Conservation (phyloP, 2,888 invertebrate genomes). For the Eupithecia pulchellata region DNA sequence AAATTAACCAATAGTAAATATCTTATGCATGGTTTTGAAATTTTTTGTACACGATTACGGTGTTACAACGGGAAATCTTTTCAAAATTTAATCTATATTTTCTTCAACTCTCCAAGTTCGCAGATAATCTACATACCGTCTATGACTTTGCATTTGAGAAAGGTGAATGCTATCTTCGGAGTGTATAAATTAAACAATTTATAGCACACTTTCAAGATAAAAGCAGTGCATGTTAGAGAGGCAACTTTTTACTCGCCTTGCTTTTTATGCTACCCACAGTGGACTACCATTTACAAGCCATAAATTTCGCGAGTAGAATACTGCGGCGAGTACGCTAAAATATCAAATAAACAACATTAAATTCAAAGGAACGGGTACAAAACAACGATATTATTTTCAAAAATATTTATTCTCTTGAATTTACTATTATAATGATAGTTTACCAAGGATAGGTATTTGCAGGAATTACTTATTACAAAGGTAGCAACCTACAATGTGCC, state of each 20-base stretch:
- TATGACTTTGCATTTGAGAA: not conserved
- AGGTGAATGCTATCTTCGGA: constrained; percentile 11
- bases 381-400: constrained; percentile 57
- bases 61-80: not conserved
- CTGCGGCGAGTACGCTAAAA: not conserved
- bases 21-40: no score
- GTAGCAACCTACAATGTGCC: constrained; percentile 21
- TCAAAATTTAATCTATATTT: not conserved
- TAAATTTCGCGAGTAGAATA: constrained; percentile 3
- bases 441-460: constrained; percentile 24
- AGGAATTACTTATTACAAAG: constrained; percentile 4
- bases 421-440: constrained; percentile 56
- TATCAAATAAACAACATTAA: not conserved
- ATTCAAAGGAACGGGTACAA: not conserved
- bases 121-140: not conserved
- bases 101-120: not conserved
- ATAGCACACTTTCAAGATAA: not conserved
- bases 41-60: no score
- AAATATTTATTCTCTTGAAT: constrained; percentile 82
- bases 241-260: constrained; percentile 36
- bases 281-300: not conserved
- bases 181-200: not conserved
- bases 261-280: constrained; percentile 9
- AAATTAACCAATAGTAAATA: no score
- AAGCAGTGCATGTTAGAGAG: not conserved